Evolutionary conservation across 1,140 invertebrate species (phyloP).

Genomic region (Lucilia cuprina): DNA sequence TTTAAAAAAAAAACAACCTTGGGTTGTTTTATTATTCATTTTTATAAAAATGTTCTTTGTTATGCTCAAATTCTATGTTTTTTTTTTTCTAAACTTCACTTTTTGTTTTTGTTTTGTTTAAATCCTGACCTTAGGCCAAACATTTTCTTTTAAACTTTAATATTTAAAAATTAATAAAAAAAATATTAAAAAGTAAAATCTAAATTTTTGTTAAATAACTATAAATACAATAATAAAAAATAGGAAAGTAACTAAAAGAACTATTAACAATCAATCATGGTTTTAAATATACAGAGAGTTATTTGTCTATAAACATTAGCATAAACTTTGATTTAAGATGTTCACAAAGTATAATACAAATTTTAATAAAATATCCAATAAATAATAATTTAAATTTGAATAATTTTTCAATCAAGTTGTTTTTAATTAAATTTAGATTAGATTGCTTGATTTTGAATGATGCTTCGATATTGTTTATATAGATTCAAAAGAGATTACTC

Average conservation of each 20-base stretch:
- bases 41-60: background rate
- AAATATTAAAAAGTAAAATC: constrained; percentile 21
- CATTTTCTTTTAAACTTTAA: constrained; percentile 26
- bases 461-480: too few relatives aligned
- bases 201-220: background rate
- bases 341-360: too few relatives aligned
- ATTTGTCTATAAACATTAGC: too few relatives aligned
- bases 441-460: too few relatives aligned
- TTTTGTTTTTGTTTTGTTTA: background rate
- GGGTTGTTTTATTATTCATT: constrained; percentile 17
- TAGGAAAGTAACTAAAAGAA: background rate
- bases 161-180: constrained; percentile 4
- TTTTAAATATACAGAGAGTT: too few relatives aligned
- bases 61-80: background rate
- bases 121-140: constrained; percentile 38
- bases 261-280: too few relatives aligned
- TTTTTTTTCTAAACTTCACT: background rate
- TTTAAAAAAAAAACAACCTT: constrained; percentile 15
- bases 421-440: too few relatives aligned
- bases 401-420: too few relatives aligned
- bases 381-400: too few relatives aligned
- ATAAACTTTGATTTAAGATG: too few relatives aligned
- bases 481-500: too few relatives aligned
- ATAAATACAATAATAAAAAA: constrained; percentile 14
- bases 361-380: too few relatives aligned